phyloP scores from a whole-genome alignment of 2,113 vertebrate species.

The Podarcis cretensis region DNA sequence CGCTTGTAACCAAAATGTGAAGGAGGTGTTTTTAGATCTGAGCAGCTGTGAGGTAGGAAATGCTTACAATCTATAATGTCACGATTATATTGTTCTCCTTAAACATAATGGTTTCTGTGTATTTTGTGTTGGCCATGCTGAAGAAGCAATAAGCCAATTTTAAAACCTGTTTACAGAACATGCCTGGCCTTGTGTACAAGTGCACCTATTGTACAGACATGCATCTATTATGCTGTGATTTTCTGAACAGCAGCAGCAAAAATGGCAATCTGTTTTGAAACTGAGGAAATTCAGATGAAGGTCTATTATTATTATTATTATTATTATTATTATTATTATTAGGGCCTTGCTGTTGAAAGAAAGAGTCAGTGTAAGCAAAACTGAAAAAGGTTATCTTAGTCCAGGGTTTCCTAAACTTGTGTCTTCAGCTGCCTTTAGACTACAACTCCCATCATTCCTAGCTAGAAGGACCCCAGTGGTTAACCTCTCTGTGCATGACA shows the following conservation, averaged over 20 bases:
- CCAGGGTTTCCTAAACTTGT: not conserved
- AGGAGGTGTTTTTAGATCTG: constrained; percentile 93
- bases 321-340: too few species aligned
- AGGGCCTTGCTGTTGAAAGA: too few species aligned
- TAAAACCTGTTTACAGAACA: not conserved
- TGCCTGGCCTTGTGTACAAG: not conserved
- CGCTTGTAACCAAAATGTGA: constrained; percentile 91
- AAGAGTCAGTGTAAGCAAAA: not conserved
- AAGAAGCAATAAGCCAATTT: not conserved
- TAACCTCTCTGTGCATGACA: not conserved
- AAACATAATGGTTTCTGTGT: not conserved
- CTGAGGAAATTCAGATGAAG: too few species aligned
- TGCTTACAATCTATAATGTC: constrained; percentile 40
- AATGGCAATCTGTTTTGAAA: not conserved
- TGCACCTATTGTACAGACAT: not conserved
- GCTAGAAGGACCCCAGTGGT: too few species aligned
- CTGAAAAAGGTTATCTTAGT: not conserved
- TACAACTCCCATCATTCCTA: too few species aligned
- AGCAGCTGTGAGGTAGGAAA: constrained; percentile 95
- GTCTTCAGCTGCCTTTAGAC: too few species aligned
- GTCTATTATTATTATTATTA: not conserved
- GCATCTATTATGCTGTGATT: not conserved
- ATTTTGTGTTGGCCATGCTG: not conserved
- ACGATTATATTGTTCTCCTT: not conserved
- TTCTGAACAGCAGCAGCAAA: not conserved